A percentile compares a stretch with the other conserved stretches of the same genome.
Conservation (phyloP, 2,797 vertebrate species). For the Chelon auratus region DNA sequence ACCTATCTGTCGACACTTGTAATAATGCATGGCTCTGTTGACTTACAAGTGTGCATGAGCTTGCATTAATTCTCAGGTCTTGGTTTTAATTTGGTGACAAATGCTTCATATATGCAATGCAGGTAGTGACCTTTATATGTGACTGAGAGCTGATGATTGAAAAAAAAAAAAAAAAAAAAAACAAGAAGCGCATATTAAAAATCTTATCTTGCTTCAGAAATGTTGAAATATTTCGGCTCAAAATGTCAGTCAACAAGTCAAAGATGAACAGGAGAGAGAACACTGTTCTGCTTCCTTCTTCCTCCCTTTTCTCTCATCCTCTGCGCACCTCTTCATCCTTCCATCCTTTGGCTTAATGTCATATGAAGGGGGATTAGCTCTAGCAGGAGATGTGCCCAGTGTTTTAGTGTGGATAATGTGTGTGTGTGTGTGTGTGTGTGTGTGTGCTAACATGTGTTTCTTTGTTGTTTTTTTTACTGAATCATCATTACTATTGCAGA, state of each 20-base stretch:
- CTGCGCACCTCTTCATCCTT: constrained; percentile 44
- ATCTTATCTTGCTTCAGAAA: neutral
- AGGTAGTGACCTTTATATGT: constrained; percentile 7
- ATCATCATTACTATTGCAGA: neutral
- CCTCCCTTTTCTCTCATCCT: constrained; percentile 19
- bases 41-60: neutral
- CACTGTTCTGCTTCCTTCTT: constrained; percentile 13
- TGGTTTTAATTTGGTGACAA: constrained; percentile 24
- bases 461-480: neutral
- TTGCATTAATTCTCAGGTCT: constrained; percentile 1
- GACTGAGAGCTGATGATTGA: neutral
- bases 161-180: neutral
- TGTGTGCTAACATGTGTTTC: neutral
- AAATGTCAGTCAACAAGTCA: constrained; percentile 34
- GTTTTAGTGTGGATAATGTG: constrained; percentile 28
- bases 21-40: neutral
- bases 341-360: constrained; percentile 60
- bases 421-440: neutral
- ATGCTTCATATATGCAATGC: constrained; percentile 33
- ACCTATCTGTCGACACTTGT: neutral
- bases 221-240: neutral
- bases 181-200: neutral
- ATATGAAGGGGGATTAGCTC: constrained; percentile 62
- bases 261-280: constrained; percentile 37
- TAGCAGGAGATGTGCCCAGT: constrained; percentile 49